Percentiles rank a stretch among this genome's conserved stretches.
phyloP scores from a whole-genome alignment of 1,140 invertebrate species.

The Trachymyrmex septentrionalis region DNA sequence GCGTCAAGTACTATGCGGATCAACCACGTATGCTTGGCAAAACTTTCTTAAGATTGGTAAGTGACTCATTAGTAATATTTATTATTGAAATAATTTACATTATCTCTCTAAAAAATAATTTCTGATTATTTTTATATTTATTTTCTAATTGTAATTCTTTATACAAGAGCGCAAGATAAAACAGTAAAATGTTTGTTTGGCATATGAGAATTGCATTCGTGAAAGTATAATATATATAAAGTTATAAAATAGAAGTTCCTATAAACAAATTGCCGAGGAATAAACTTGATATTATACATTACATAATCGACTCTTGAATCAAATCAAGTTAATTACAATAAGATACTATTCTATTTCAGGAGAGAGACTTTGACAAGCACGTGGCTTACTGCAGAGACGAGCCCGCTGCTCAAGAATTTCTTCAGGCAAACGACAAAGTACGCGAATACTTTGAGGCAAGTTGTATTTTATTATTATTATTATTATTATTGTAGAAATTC shows the following conservation, averaged over 20 bases:
- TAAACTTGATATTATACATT: neutral
- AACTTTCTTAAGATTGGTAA: constrained; percentile 93
- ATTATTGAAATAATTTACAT: constrained; percentile 8
- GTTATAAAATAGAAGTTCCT: neutral
- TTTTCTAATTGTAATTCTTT: constrained; percentile 1
- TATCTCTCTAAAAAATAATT: neutral
- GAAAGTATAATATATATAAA: neutral
- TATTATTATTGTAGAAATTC: neutral
- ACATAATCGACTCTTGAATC: constrained; percentile 2
- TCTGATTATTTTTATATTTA: neutral
- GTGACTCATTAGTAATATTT: constrained; percentile 62
- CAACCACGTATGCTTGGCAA: constrained; percentile 95
- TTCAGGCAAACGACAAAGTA: constrained; percentile 90
- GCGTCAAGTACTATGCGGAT: constrained; percentile 96
- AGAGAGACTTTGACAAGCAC: constrained; percentile 97
- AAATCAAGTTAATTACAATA: constrained; percentile 1
- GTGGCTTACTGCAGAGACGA: constrained; percentile 96
- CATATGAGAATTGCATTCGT: neutral
- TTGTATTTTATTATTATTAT: neutral
- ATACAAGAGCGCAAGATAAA: neutral
- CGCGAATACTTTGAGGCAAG: constrained; percentile 94
- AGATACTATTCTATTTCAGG: constrained; percentile 85
- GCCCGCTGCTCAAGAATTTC: constrained; percentile 93
- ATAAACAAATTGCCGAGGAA: neutral
- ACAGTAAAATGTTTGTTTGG: constrained; percentile 12